A percentile compares a stretch with the other conserved stretches of the same genome.
phyloP scores from a whole-genome alignment of 2,797 vertebrate genomes.

The Rhynchotus rufescens region DNA sequence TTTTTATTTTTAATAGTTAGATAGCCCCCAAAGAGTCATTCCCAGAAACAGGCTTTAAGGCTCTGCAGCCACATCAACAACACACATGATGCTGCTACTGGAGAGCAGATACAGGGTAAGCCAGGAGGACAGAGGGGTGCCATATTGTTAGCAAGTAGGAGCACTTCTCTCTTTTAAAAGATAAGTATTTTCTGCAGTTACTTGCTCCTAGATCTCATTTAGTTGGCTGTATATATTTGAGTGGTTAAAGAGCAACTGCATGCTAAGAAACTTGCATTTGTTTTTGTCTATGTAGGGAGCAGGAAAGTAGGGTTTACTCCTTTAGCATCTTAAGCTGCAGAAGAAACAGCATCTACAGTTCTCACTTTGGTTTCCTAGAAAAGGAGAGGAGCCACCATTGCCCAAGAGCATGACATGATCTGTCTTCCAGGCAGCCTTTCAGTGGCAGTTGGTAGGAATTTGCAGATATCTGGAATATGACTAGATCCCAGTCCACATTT shows the following conservation, averaged over 20 bases:
- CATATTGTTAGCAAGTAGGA: background rate
- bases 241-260: background rate
- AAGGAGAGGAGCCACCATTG: background rate
- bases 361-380: background rate
- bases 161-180: background rate
- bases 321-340: background rate
- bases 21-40: background rate
- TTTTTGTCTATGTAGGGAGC: background rate
- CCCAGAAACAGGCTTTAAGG: background rate
- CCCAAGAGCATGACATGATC: background rate
- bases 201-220: background rate
- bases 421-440: conserved; percentile 55
- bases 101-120: conserved; percentile 39
- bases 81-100: background rate
- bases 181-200: background rate
- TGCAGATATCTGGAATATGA: background rate
- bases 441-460: conserved; percentile 25
- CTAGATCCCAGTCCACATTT: background rate
- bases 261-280: background rate
- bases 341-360: background rate
- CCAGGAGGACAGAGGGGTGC: background rate
- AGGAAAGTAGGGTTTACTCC: background rate
- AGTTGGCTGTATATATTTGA: background rate
- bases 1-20: background rate
- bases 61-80: background rate